Conservation (phyloP, 2,888 invertebrate species). For the Acrobeloides nanus region DNA sequence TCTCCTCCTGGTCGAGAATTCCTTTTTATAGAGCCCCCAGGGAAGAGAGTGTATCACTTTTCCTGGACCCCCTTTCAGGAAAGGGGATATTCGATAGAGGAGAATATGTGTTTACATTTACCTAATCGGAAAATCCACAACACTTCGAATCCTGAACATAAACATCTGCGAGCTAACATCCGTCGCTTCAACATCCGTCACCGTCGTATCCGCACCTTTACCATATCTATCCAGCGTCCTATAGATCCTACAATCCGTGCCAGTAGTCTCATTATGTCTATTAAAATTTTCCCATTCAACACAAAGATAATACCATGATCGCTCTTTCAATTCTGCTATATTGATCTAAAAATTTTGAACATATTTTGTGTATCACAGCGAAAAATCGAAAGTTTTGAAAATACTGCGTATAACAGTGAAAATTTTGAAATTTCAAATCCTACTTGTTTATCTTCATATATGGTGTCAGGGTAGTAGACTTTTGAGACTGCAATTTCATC, state of each 20-base stretch:
- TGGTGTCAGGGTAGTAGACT: conserved; percentile 29
- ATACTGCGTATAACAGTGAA: neutral
- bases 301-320: conserved; percentile 42
- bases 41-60: too few relatives aligned
- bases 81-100: too few relatives aligned
- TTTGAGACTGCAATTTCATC: conserved; percentile 20
- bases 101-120: too few relatives aligned
- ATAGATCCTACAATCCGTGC: conserved; percentile 33
- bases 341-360: conserved; percentile 15
- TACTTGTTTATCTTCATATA: conserved; percentile 28
- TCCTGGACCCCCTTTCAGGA: too few relatives aligned
- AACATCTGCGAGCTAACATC: conserved; percentile 32
- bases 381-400: neutral
- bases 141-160: conserved; percentile 23
- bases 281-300: conserved; percentile 49
- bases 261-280: conserved; percentile 41
- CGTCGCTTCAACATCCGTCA: conserved; percentile 29
- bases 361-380: too few relatives aligned
- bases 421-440: neutral
- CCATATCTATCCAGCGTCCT: conserved; percentile 38
- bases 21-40: too few relatives aligned
- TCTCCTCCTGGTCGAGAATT: too few relatives aligned
- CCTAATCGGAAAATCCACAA: conserved; percentile 34
- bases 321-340: conserved; percentile 25
- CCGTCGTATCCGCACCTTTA: conserved; percentile 27